Conservation (phyloP, 2,888 invertebrate species). For the Lacanobia oleracea region DNA sequence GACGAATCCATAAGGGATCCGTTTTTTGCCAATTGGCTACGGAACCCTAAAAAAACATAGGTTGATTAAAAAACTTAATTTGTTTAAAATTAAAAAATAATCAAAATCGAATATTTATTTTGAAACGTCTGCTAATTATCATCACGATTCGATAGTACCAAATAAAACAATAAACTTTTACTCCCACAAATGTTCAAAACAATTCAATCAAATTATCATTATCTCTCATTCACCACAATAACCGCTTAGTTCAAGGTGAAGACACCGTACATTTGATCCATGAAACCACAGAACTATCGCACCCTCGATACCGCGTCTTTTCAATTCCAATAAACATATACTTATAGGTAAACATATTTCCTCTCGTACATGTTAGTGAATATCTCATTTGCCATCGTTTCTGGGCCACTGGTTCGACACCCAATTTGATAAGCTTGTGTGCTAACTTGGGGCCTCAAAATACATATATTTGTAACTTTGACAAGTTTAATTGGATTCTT, state of each 20-base stretch:
- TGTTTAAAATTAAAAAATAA: too few relatives aligned
- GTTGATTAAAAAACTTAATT: too few relatives aligned
- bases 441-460: conserved; percentile 39
- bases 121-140: neutral
- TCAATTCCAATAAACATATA: conserved; percentile 59
- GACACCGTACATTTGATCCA: conserved; percentile 12
- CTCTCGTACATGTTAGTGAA: conserved; percentile 50
- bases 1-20: too few relatives aligned
- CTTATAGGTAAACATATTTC: conserved; percentile 52
- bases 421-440: conserved; percentile 57
- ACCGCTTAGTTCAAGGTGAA: conserved; percentile 40
- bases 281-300: conserved; percentile 57
- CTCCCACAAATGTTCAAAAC: neutral
- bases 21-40: too few relatives aligned
- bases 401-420: conserved; percentile 58
- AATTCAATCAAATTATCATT: conserved; percentile 35
- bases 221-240: conserved; percentile 16
- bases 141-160: neutral
- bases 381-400: conserved; percentile 64
- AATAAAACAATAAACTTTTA: neutral
- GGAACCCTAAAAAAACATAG: too few relatives aligned
- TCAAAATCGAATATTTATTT: too few relatives aligned
- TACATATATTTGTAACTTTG: conserved; percentile 46
- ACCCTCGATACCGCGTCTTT: conserved; percentile 47
- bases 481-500: conserved; percentile 57